phyloP scores from a whole-genome alignment of 2,113 vertebrate species.

The Hippolais icterina region DNA sequence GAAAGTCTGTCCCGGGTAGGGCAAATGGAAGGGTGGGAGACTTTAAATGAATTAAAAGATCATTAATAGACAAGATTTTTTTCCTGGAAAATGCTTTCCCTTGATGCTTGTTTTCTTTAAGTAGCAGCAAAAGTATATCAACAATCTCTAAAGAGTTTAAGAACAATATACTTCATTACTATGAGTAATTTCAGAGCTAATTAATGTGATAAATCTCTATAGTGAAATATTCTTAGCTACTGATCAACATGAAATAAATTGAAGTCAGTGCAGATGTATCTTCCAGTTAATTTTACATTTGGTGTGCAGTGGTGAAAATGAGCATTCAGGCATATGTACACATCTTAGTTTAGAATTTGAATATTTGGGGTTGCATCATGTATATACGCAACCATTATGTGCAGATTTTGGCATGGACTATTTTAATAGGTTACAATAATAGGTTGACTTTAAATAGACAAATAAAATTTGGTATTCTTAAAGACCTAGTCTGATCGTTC shows the following conservation, averaged over 20 bases:
- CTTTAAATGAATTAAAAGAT: not conserved
- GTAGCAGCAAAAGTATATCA: conserved; percentile 65
- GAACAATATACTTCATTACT: conserved; percentile 80
- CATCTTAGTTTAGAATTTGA: not conserved
- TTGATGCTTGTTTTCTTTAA: conserved; percentile 65
- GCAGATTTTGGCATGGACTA: not conserved
- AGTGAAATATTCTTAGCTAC: conserved; percentile 73
- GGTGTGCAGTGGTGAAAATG: not conserved
- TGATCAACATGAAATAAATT: conserved; percentile 58
- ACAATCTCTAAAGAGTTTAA: conserved; percentile 76
- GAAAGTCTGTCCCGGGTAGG: not conserved
- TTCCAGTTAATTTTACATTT: not conserved
- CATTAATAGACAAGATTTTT: not conserved
- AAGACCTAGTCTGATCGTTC: not conserved
- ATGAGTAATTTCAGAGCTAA: conserved; percentile 75
- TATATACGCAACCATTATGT: not conserved
- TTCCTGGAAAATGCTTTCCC: not conserved
- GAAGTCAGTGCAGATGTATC: not conserved
- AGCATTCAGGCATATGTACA: not conserved
- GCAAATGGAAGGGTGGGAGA: not conserved
- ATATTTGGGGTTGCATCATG: not conserved
- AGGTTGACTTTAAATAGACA: not conserved
- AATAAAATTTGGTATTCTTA: not conserved
- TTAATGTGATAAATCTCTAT: conserved; percentile 77
- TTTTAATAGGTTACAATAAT: not conserved